phyloP scores from a whole-genome alignment of 1,140 invertebrate genomes.

The Sycophaga agraensis region DNA sequence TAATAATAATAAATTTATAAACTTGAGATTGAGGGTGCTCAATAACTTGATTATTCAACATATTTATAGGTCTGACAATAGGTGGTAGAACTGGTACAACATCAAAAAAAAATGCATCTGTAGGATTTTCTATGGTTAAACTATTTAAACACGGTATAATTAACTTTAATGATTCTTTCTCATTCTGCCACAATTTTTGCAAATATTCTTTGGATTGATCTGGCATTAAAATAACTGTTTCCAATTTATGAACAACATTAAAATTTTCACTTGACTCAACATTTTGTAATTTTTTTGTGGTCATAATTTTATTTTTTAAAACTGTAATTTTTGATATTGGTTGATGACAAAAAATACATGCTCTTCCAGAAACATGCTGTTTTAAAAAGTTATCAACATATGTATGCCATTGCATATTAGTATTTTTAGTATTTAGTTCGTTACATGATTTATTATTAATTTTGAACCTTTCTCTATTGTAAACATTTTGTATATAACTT shows the following conservation, averaged over 20 bases:
- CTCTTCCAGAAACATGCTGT: slow-evolving; percentile 58
- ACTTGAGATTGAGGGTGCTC: slow-evolving; percentile 82
- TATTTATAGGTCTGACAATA: slow-evolving; percentile 78
- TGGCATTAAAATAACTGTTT: slow-evolving; percentile 58
- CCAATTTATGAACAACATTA: slow-evolving; percentile 27
- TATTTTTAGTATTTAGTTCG: slow-evolving; percentile 57
- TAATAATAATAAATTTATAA: slow-evolving; percentile 70
- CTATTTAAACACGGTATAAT: slow-evolving; percentile 73
- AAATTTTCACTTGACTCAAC: background rate
- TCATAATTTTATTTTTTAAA: slow-evolving; percentile 51
- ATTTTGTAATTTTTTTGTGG: slow-evolving; percentile 20
- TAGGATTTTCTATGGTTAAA: slow-evolving; percentile 64
- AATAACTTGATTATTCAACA: slow-evolving; percentile 68
- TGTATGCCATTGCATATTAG: slow-evolving; percentile 63
- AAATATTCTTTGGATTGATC: slow-evolving; percentile 72
- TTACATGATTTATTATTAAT: background rate
- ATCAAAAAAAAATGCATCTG: slow-evolving; percentile 89
- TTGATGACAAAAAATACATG: slow-evolving; percentile 66
- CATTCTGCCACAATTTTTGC: slow-evolving; percentile 73
- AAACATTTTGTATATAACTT: slow-evolving; percentile 36
- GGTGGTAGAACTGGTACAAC: slow-evolving; percentile 84
- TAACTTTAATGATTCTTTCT: slow-evolving; percentile 69
- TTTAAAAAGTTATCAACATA: slow-evolving; percentile 64
- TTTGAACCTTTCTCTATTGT: slow-evolving; percentile 36
- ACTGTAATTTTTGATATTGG: slow-evolving; percentile 64